Base-by-base conservation (phyloP, 1,140 invertebrate species). In the Zaprionus capensis region DNA sequence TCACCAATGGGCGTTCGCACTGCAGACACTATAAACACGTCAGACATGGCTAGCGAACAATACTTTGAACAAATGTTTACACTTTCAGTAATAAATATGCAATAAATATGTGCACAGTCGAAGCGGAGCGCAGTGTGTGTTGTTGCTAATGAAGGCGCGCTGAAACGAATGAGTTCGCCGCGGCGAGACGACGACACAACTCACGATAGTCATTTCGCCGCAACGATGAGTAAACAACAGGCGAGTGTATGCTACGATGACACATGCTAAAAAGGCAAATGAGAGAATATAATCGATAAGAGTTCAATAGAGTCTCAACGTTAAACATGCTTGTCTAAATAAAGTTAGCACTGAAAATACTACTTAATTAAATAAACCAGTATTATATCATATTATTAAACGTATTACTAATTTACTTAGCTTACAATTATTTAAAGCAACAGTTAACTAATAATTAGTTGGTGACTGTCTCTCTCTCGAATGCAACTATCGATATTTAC, bases 11-110 rank as follows among this genome's bases (percentile, higher is more conserved):
- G 93, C 4, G 93, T 93, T 67, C 93, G 82, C 12, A 90, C 91
- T n/a, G 93, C 93, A 24, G 93, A 87, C 11, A 93, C 93, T 57
- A 93, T 93, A 46, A 82, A 93, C 67, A 93, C 93, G 71, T 92
- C 91, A 76, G 81, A 76, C 81, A 84, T 90, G 53, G 20, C 34
- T 57, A 5, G 28, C 58, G 17, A 46, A 15, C 20, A 38, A 34
- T n/a, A 64, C 3, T 51, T 36, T 44, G n/a, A 44, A 7, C 26
- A 12, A 65, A 15, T 76, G 68, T 66, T 65, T 71, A 71, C n/a
- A 44, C 17, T 59, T 55, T 38, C 20, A 55, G 20, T 65, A 26
- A 75, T 53, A 63, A 76, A 65, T 61, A 38, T n/a, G 14, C 24
- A 65, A 71, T 59, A 41, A 71, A 59, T 63, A 41, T 26, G 28